A percentile compares a stretch with the other conserved stretches of the same genome.
Evolutionary conservation across 2,888 invertebrate genomes (phyloP).

Genomic region (Epinotia demarniana): DNA sequence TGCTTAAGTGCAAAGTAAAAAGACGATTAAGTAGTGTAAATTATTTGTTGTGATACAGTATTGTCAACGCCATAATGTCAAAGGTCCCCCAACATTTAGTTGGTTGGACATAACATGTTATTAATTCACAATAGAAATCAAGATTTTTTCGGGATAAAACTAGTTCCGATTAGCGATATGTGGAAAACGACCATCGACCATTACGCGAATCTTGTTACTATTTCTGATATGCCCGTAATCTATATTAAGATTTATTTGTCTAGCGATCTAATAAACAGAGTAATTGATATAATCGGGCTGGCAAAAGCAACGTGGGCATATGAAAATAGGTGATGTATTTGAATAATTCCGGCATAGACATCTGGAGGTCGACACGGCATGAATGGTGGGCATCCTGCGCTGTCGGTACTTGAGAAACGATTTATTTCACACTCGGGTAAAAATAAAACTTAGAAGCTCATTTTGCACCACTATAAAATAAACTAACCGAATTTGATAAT

Average conservation of each 20-base stretch:
- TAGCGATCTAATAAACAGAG: conserved; percentile 43
- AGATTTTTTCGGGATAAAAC: not conserved
- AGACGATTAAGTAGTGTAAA: too few relatives aligned
- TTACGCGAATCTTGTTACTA: not conserved
- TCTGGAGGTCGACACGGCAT: conserved; percentile 45
- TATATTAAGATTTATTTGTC: conserved; percentile 35
- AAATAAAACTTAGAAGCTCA: conserved; percentile 43
- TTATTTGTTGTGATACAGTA: not conserved
- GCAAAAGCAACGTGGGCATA: conserved; percentile 40
- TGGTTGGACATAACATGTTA: not conserved
- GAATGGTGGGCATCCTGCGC: conserved; percentile 40
- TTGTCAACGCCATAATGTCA: not conserved
- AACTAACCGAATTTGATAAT: conserved; percentile 27
- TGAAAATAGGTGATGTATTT: conserved; percentile 45
- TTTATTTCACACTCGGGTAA: conserved; percentile 45
- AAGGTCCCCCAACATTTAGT: not conserved
- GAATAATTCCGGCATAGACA: conserved; percentile 45
- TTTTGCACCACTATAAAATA: conserved; percentile 41
- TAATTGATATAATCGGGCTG: conserved; percentile 45
- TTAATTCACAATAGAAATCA: not conserved
- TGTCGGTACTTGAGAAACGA: conserved; percentile 44
- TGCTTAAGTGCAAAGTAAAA: too few relatives aligned
- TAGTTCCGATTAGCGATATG: not conserved
- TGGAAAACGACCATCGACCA: conserved; percentile 9
- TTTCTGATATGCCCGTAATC: conserved; percentile 25